Percentiles rank a stretch among this genome's conserved stretches.
phyloP scores from a whole-genome alignment of 2,113 vertebrate genomes.

The Sylvia atricapilla region DNA sequence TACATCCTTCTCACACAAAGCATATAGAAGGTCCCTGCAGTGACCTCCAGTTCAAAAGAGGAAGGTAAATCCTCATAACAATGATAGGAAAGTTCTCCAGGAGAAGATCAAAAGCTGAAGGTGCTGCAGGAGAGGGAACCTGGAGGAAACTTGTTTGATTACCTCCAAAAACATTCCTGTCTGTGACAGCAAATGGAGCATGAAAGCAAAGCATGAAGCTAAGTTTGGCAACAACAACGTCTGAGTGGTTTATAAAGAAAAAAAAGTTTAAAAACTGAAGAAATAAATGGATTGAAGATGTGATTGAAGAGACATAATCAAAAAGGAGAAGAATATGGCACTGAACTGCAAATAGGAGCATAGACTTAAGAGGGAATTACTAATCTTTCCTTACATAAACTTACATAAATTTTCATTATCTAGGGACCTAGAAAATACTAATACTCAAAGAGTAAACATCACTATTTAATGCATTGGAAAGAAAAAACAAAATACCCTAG shows the following conservation, averaged over 20 bases:
- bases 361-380: not conserved
- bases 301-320: not conserved
- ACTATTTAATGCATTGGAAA: not conserved
- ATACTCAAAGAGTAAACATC: not conserved
- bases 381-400: not conserved
- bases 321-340: not conserved
- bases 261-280: not conserved
- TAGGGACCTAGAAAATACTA: not conserved
- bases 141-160: not conserved
- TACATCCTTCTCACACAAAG: not conserved
- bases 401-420: not conserved
- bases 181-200: not conserved
- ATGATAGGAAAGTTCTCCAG: not conserved
- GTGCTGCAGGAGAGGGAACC: not conserved
- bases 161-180: not conserved
- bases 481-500: not conserved
- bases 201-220: not conserved
- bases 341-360: not conserved
- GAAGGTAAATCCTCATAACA: not conserved
- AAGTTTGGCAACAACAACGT: not conserved
- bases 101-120: constrained; percentile 4
- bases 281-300: not conserved
- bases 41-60: not conserved
- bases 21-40: not conserved
- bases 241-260: not conserved